Evolutionary conservation across 2,797 vertebrate species (phyloP).

Genomic region (Dendrocincla fuliginosa): DNA sequence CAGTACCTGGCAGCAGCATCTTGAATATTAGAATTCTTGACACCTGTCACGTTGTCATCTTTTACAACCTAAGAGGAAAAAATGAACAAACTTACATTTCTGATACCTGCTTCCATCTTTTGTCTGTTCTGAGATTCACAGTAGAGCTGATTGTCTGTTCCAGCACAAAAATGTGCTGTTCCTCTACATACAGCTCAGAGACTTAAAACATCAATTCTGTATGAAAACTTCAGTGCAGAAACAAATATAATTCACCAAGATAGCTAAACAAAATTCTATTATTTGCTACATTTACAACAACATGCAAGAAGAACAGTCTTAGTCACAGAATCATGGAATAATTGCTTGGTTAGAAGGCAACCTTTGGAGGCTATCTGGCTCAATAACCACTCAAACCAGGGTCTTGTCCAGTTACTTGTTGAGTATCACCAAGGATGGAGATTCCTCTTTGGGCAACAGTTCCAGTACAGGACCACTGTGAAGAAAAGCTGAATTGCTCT

Average conservation of each 20-base stretch:
- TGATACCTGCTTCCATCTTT: not conserved
- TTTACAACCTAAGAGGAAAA: constrained; percentile 73
- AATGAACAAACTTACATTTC: not conserved
- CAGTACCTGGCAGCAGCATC: constrained; percentile 84
- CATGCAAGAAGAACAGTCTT: not conserved
- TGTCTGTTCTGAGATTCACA: not conserved
- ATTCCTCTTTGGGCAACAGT: accelerated
- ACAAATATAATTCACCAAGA: not conserved
- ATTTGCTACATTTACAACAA: not conserved
- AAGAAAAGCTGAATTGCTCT: not conserved
- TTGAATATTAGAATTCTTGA: constrained; percentile 84
- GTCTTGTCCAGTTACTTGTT: not conserved
- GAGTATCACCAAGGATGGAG: not conserved
- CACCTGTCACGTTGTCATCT: constrained; percentile 79
- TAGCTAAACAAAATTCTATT: not conserved
- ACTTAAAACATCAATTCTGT: not conserved
- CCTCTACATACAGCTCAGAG: not conserved
- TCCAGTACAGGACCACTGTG: not conserved
- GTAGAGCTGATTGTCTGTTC: not conserved
- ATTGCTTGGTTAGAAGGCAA: not conserved
- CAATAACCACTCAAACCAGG: not conserved
- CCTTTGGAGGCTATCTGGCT: not conserved
- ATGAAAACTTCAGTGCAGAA: not conserved
- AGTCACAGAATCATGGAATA: not conserved
- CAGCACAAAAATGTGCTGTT: not conserved